Base-by-base conservation (phyloP, 2,888 invertebrate genomes). In the Entomobrya multifasciata region DNA sequence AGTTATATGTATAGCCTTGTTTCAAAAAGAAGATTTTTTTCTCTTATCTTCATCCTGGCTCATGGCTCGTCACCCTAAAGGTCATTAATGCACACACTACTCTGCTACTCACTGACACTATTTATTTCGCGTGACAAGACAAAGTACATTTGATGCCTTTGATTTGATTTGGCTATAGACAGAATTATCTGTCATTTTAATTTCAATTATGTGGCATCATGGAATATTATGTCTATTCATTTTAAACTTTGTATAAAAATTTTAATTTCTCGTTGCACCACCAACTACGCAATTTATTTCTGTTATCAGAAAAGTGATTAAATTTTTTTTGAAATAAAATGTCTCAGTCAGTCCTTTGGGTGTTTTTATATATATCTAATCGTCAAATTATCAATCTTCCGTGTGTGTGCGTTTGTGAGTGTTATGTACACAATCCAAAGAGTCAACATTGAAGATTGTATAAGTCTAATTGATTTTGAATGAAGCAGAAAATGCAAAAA, bases 31-130 rank as follows among this genome's bases (percentile, higher is more conserved):
- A 27, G 27, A 27, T 27, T 36, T 65, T 22, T 36, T 8, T 36
- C 36, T 13, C 57, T 20, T 52, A 52, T 74, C 49, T 74, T 30
- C 22, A 41, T 41, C 22, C 27, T 57, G 57, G 77, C 77, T 57
- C 77, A 77, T 20, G 74, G 74, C 30, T 74, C 41, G 52, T 74
- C 41, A 74, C 77, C 57, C 57, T 22, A 77, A 77, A 77, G 77
- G 77, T 77, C 77, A 57, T 41, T n/a, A 36, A 72, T 44, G 57
- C 36, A 62, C 30, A 41, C 27, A 27, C 15, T 60, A 27, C 60
- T 27, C 4, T 27, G 25, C 15, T 27, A 60, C 15, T 17, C 60
- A 1, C 15, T 13, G 60, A 25, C 60, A 60, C 15, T 27, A 60
- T 55, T 55, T 22, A 17, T 60, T 27, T 17, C 30, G 30, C 36